These are phyloP conservation scores for Podarcis siculus DNA, from an alignment of 2,797 vertebrate species.

Conservation along the genomic window DNA sequence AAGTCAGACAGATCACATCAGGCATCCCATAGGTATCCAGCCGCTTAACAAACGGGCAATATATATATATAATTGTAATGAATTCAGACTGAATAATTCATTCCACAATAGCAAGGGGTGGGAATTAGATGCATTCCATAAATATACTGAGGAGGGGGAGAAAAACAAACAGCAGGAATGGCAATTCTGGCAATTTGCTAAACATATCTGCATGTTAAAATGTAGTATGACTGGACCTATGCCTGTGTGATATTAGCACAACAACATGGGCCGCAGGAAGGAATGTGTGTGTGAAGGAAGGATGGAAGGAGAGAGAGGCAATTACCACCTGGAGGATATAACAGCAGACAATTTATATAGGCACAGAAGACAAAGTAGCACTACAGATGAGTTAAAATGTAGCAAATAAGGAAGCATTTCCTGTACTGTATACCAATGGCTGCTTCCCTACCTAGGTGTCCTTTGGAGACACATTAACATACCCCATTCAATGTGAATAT, in stretches of 20 bases:
- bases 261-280: background rate
- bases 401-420: background rate
- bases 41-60: background rate
- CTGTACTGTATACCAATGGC: background rate
- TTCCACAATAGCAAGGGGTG: background rate
- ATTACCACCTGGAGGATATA: background rate
- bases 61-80: background rate
- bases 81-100: slow-evolving; percentile 3
- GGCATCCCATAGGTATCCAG: slow-evolving; percentile 43
- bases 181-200: slow-evolving; percentile 38
- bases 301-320: background rate
- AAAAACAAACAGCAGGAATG: slow-evolving; percentile 46
- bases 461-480: background rate
- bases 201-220: slow-evolving; percentile 36
- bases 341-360: background rate
- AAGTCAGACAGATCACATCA: slow-evolving; percentile 33
- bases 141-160: slow-evolving; percentile 30
- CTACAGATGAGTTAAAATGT: background rate
- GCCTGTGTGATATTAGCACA: too few relatives aligned
- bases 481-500: background rate
- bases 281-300: background rate
- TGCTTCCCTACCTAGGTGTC: background rate
- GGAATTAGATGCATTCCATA: slow-evolving; percentile 39
- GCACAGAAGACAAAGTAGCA: background rate
- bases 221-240: background rate